Conservation (phyloP, 2,888 invertebrate genomes). For the Blastobasis lacticolella region DNA sequence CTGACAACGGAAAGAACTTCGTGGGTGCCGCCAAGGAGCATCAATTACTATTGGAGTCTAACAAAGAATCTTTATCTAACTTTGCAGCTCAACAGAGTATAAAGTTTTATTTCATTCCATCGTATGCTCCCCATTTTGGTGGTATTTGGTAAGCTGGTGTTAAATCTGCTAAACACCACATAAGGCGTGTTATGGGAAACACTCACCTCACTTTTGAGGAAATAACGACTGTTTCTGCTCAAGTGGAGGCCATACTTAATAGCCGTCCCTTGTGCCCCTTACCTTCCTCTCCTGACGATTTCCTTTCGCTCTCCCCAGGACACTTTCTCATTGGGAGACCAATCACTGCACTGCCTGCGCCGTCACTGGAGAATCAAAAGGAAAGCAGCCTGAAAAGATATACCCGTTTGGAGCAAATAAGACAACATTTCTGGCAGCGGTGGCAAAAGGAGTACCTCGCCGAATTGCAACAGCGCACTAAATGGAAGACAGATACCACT, state of each 20-base stretch:
- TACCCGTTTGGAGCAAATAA: constrained; percentile 12
- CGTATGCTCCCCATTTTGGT: constrained; percentile 5
- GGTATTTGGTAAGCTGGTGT: constrained; percentile 1
- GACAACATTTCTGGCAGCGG: constrained; percentile 17
- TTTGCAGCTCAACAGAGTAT: not conserved
- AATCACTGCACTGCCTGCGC: constrained; percentile 1
- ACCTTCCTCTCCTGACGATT: constrained; percentile 9
- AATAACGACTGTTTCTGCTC: constrained; percentile 9
- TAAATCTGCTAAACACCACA: constrained; percentile 4
- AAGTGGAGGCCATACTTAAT: constrained; percentile 13
- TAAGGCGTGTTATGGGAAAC: constrained; percentile 11
- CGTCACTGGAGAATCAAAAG: not conserved
- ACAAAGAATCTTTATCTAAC: not conserved
- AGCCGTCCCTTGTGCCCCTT: constrained; percentile 11
- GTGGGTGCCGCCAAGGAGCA: not conserved
- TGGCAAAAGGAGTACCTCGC: constrained; percentile 16
- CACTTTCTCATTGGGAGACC: constrained; percentile 15
- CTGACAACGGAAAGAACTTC: not conserved
- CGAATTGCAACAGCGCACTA: constrained; percentile 21
- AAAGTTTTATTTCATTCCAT: not conserved
- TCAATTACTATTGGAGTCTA: not conserved
- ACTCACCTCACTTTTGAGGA: constrained; percentile 13
- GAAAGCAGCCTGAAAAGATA: constrained; percentile 2
- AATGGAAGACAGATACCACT: constrained; percentile 15
- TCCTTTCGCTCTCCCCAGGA: constrained; percentile 11